A percentile compares a stretch with the other conserved stretches of the same genome.
Evolutionary conservation across 2,113 vertebrate species (phyloP).

Genomic region (Megaceryle maxima): DNA sequence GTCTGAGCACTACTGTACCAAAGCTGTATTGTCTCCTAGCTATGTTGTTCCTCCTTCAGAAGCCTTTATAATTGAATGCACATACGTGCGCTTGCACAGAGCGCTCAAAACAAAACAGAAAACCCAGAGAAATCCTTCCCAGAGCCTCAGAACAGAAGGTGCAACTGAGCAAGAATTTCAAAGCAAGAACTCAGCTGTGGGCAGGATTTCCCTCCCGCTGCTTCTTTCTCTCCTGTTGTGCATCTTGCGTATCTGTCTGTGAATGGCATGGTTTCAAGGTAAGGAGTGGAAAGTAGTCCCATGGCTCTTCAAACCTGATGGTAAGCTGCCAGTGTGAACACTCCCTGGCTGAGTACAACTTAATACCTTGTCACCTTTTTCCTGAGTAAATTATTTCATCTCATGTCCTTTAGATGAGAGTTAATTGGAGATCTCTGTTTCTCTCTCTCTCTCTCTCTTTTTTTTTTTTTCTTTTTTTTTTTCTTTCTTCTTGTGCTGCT

Average conservation of each 20-base stretch:
- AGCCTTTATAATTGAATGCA: not conserved
- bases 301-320: not conserved
- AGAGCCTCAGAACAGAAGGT: not conserved
- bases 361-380: not conserved
- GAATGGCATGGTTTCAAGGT: not conserved
- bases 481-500: not conserved
- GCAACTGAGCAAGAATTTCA: slow-evolving; percentile 3
- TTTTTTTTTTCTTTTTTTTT: not conserved
- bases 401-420: not conserved
- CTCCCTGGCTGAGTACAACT: not conserved
- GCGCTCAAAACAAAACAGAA: slow-evolving; percentile 20
- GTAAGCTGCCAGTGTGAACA: not conserved
- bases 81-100: not conserved
- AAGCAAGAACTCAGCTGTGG: not conserved
- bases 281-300: not conserved
- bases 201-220: slow-evolving; percentile 7
- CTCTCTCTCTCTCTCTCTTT: too few relatives aligned
- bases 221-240: not conserved
- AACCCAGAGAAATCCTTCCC: not conserved
- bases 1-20: not conserved
- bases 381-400: not conserved
- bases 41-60: not conserved
- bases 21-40: not conserved
- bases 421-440: not conserved
- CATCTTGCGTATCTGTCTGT: not conserved